These are phyloP conservation scores for Mya arenaria DNA, from an alignment of 1,140 invertebrate genomes.

Conservation along the genomic window DNA sequence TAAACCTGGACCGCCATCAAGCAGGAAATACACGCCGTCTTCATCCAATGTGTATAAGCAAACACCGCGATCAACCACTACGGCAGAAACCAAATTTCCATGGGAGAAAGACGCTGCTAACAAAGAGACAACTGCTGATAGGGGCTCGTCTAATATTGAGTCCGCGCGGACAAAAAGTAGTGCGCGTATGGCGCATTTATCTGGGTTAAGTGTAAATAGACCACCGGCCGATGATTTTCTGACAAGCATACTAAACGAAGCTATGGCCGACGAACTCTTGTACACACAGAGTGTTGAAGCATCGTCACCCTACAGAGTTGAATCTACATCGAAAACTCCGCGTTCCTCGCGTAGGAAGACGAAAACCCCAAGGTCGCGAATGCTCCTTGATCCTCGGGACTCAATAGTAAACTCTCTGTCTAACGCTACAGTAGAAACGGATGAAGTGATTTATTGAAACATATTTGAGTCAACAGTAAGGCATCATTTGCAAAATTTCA, in stretches of 20 bases:
- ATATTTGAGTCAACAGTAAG: no score
- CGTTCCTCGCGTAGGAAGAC: background rate
- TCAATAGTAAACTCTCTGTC: conserved; percentile 18
- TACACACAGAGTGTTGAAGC: conserved; percentile 17
- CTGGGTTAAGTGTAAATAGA: background rate
- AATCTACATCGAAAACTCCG: background rate
- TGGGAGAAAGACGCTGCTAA: conserved; percentile 27
- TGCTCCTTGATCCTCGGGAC: background rate
- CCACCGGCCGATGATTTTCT: conserved; percentile 34
- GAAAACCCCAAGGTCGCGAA: background rate
- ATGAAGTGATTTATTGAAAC: conserved; percentile 35
- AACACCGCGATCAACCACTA: background rate
- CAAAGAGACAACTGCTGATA: background rate
- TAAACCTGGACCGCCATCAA: background rate
- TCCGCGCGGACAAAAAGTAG: conserved; percentile 8
- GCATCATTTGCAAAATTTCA: no score
- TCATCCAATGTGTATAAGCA: background rate
- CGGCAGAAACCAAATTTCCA: conserved; percentile 33
- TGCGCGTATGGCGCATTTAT: background rate
- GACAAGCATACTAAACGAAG: conserved; percentile 44
- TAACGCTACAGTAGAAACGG: conserved; percentile 3
- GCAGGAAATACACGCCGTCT: background rate
- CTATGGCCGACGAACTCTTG: conserved; percentile 41
- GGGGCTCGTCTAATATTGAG: background rate
- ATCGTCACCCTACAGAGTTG: background rate